Conservation (phyloP, 2,797 vertebrate species). For the Melanotaenia pygmaea region DNA sequence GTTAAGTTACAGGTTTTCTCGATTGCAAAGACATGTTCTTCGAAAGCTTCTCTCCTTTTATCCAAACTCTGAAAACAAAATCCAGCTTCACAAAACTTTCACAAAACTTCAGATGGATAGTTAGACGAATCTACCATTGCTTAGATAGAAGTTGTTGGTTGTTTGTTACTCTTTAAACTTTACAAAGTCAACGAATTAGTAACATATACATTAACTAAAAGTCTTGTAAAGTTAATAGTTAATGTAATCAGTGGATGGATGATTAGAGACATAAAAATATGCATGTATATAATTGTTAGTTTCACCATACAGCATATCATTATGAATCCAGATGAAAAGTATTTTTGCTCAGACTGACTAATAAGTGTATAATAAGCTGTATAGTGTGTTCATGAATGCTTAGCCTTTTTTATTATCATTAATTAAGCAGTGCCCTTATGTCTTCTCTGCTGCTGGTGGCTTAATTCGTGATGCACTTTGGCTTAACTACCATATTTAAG, state of each 20-base stretch:
- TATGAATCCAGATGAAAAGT: neutral
- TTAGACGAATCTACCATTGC: too few relatives aligned
- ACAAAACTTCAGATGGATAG: too few relatives aligned
- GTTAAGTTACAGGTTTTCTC: too few relatives aligned
- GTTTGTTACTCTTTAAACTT: too few relatives aligned
- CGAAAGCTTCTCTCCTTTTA: too few relatives aligned
- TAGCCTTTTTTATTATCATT: slow-evolving; percentile 20
- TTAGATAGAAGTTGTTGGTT: too few relatives aligned
- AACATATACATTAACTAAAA: too few relatives aligned
- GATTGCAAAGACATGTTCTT: too few relatives aligned
- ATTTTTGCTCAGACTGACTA: slow-evolving; percentile 23
- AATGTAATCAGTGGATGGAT: slow-evolving; percentile 1
- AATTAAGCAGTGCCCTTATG: slow-evolving; percentile 26
- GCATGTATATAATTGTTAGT: slow-evolving; percentile 6
- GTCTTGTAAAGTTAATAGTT: too few relatives aligned
- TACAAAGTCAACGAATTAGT: too few relatives aligned
- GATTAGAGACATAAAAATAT: neutral
- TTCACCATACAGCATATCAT: neutral
- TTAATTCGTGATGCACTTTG: slow-evolving; percentile 27
- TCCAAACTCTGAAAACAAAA: too few relatives aligned
- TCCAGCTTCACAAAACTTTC: too few relatives aligned
- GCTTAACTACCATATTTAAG: slow-evolving; percentile 53
- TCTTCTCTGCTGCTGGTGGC: slow-evolving; percentile 20
- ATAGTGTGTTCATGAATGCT: slow-evolving; percentile 28
- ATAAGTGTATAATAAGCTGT: slow-evolving; percentile 41